phyloP scores from a whole-genome alignment of 2,797 vertebrate genomes.

The Neopelma chrysocephalum region DNA sequence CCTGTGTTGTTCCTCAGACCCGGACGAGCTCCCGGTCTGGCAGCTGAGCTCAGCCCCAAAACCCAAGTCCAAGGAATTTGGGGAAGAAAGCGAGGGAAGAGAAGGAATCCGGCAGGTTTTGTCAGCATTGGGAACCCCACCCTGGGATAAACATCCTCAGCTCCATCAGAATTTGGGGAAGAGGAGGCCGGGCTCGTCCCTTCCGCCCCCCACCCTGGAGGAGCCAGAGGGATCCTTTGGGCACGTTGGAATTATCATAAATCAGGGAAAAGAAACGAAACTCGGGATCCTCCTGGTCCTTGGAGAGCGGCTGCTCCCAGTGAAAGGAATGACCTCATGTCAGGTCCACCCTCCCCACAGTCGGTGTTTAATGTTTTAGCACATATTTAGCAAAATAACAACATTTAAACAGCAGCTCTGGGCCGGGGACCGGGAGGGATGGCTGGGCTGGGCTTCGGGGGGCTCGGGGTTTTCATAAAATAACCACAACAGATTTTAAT shows the following conservation, averaged over 20 bases:
- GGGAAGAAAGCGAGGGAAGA: neutral
- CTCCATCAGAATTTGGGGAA: neutral
- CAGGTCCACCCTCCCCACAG: neutral
- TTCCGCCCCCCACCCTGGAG: neutral
- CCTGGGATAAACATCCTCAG: neutral
- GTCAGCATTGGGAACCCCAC: neutral
- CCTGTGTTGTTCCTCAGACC: neutral
- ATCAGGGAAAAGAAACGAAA: neutral
- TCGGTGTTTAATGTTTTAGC: neutral
- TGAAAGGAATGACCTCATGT: neutral
- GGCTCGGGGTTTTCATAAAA: no score
- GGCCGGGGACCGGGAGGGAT: neutral
- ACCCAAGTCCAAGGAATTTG: neutral
- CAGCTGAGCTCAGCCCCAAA: neutral
- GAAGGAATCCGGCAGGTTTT: neutral
- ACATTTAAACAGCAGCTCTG: fast-evolving
- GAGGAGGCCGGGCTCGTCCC: neutral
- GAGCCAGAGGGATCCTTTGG: neutral
- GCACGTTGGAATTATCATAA: neutral
- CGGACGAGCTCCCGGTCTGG: neutral
- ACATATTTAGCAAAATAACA: fast-evolving
- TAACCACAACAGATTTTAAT: no score
- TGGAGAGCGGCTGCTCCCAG: fast-evolving
- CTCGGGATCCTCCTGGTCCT: neutral
- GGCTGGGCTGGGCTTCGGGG: neutral